Conservation (phyloP, 2,888 invertebrate genomes). For the Cecidostiba fungosa region DNA sequence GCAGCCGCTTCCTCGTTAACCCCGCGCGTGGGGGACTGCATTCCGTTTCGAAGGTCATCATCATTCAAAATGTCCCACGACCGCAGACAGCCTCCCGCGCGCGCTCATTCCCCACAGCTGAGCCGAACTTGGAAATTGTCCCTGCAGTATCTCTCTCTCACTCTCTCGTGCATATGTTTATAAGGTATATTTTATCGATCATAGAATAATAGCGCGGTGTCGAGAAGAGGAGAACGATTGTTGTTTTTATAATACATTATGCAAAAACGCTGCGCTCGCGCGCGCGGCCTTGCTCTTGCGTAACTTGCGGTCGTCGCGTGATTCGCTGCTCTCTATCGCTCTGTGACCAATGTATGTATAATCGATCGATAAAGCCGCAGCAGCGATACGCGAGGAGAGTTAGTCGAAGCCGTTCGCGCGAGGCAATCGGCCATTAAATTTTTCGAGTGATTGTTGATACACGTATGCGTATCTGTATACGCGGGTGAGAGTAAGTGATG, state of each 20-base stretch:
- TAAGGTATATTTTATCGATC: too few relatives aligned
- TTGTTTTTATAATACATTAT: slow-evolving; percentile 19
- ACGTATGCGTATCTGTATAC: too few relatives aligned
- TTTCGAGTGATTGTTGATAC: slow-evolving; percentile 11
- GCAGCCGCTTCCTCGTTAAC: slow-evolving; percentile 47
- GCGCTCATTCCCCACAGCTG: not conserved
- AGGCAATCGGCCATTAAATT: not conserved
- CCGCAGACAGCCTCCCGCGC: slow-evolving; percentile 17
- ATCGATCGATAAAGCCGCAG: slow-evolving; percentile 35
- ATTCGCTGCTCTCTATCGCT: slow-evolving; percentile 25
- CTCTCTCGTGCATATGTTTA: not conserved
- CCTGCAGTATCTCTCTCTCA: not conserved
- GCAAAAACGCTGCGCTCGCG: not conserved
- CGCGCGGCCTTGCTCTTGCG: slow-evolving; percentile 25
- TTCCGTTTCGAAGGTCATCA: slow-evolving; percentile 61
- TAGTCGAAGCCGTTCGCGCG: not conserved
- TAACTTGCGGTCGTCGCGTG: not conserved
- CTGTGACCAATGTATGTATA: not conserved
- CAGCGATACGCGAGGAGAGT: not conserved
- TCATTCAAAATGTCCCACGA: slow-evolving; percentile 57
- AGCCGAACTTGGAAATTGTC: slow-evolving; percentile 20
- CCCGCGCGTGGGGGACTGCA: slow-evolving; percentile 35
- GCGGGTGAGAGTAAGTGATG: not conserved
- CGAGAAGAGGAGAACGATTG: not conserved
- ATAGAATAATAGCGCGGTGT: too few relatives aligned